Evolutionary conservation across 2,888 invertebrate species (phyloP), one percentile per base, ranked within the genome.

Genomic region (Tholera decimalis): DNA sequence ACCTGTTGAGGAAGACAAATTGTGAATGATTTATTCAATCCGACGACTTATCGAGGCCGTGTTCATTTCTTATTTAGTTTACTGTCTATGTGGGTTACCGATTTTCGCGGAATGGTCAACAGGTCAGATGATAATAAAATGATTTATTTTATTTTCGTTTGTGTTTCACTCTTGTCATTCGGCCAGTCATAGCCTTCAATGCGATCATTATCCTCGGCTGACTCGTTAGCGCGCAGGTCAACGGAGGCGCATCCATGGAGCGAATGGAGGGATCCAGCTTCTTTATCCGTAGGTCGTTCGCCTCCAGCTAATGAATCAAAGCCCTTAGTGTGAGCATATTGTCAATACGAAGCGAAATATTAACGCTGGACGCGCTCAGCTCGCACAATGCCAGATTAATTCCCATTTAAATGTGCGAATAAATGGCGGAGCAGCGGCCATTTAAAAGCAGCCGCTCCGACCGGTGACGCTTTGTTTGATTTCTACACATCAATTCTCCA

Each of bases 271-370:
- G 91, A 90, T 91, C 90, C 91, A 91, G 87, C 86, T 90, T 91
- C 89, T 93, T 94, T 95, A 93, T 93, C 79, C 87, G 72, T 63
- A 82, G 94, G 93, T 92, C 94, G 89, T 94, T 95, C 89, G 89
- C 93, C 93, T 88, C 85, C 84, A 73, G 90, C 90, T 95, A 94
- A 95, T 95, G 94, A 95, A 94, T 94, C 93, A 90, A 91, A 91
- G 88, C 88, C 87, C 88, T 92, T 83, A 88, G 89, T 88, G 88
- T 81, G 90, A 91, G 86, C 88, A 89, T 89, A 92, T 93, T 93
- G 92, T 91, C 93, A 94, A 94, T 93, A 91, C 88, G 85, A 85
- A 90, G 92, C 89, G 87, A 91, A 93, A 92, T 92, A 93, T 93
- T 90, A 91, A 91, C 86, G 87, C 85, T 87, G 86, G 86, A 85